Base-by-base conservation (phyloP, 2,888 invertebrate genomes). In the Ophion obscuratus region DNA sequence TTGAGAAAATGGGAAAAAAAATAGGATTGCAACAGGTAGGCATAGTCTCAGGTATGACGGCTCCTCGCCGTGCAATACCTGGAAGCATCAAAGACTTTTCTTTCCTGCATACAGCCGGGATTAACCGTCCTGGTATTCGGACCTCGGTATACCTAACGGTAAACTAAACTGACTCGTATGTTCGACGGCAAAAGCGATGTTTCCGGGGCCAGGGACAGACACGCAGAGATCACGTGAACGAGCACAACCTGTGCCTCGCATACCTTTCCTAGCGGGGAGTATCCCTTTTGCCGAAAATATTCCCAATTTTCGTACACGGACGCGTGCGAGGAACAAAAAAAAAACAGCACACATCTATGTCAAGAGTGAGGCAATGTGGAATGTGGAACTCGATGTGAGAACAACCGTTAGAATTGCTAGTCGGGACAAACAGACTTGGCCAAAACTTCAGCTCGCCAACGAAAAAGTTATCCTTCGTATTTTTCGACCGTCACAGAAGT, bases 111-210 rank as follows among this genome's bases (percentile, higher is more conserved):
- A 87, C 79, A 78, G 47, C 75, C n/a, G 57, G 27, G 89, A 89
- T 88, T 87, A 89, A 87, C 86, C 86, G 85, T 81, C 83, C 70
- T 83, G 84, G 89, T 86, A 87, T 89, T 89, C 76, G 83, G 86
- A 87, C 85, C 86, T 83, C 85, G 83, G 87, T 87, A 85, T 88
- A 89, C 88, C 89, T 88, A 88, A 62, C 14, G 81, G 75, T 75
- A 70, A 78, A 70, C 66, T 64, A 68, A 68, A 20, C 80, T 74
- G 71, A 76, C 73, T 78, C 76, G 68, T 71, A 77, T 81, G 53
- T 53, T 81, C 87, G 83, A 88, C 83, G 87, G 87, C 81, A 83
- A 83, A 87, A 78, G 85, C 84, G 78, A 87, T 57, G 57, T 71
- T 87, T 85, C 80, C 81, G 87, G 53, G 53, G 14, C 5, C 4